A percentile compares a stretch with the other conserved stretches of the same genome.
These are phyloP conservation scores for Xerus rutilus DNA, from an alignment of 2,797 vertebrate genomes.

Conservation along the genomic window DNA sequence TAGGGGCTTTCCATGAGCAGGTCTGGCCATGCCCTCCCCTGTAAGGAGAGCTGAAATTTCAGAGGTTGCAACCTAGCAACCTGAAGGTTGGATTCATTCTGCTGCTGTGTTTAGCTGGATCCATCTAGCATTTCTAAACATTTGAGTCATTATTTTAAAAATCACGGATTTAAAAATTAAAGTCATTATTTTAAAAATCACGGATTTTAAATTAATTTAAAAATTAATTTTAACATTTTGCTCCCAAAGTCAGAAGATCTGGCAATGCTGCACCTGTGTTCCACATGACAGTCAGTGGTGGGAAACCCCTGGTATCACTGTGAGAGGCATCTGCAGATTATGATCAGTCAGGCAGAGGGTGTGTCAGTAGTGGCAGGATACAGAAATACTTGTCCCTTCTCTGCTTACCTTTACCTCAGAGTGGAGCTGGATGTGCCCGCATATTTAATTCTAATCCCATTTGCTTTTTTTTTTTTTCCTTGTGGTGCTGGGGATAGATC, in stretches of 20 bases:
- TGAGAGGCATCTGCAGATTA: neutral
- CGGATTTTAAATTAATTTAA: neutral
- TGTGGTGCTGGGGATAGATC: neutral
- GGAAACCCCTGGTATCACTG: neutral
- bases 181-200: constrained; percentile 30
- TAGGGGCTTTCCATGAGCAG: neutral
- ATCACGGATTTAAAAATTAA: neutral
- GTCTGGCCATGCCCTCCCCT: neutral
- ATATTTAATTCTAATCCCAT: neutral
- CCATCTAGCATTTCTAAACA: neutral
- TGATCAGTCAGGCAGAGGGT: neutral
- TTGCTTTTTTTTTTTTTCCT: neutral
- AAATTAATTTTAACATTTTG: constrained; percentile 28
- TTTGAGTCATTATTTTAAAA: constrained; percentile 31
- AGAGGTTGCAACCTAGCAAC: neutral
- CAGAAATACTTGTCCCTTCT: too few relatives aligned
- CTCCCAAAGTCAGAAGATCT: neutral
- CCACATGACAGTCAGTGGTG: rapidly evolving
- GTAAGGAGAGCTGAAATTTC: neutral
- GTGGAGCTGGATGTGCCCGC: neutral
- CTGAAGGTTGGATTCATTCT: neutral
- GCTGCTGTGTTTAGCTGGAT: neutral
- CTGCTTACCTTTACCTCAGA: neutral
- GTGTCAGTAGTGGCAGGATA: rapidly evolving
- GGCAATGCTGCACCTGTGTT: neutral